Percentiles rank a stretch among this genome's conserved stretches.
Evolutionary conservation across 2,888 invertebrate genomes (phyloP).

Genomic region (Meta bourneti): DNA sequence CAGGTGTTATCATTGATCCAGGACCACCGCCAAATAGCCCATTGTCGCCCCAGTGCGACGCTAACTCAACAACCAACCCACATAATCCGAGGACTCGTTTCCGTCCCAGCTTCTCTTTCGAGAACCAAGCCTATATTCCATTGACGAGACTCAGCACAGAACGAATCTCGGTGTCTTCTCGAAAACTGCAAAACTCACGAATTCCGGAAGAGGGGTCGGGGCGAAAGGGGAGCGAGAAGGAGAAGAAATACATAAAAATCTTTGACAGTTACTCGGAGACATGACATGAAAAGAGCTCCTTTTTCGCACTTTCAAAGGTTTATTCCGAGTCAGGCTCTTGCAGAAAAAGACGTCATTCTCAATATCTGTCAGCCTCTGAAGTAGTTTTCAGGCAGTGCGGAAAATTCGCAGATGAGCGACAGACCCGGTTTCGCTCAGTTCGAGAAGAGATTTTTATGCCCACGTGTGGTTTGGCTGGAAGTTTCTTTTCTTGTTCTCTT

Average conservation of each 20-base stretch:
- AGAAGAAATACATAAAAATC: slow-evolving; percentile 64
- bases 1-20: too few species aligned
- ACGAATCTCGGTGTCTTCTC: slow-evolving; percentile 8
- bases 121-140: slow-evolving; percentile 27
- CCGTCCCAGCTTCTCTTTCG: not conserved
- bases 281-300: slow-evolving; percentile 71
- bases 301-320: slow-evolving; percentile 58
- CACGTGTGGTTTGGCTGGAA: slow-evolving; percentile 10
- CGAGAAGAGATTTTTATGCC: not conserved
- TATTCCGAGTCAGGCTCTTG: slow-evolving; percentile 51
- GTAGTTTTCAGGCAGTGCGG: slow-evolving; percentile 50
- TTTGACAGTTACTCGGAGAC: slow-evolving; percentile 74
- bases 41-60: too few species aligned
- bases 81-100: too few species aligned
- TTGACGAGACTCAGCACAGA: slow-evolving; percentile 35
- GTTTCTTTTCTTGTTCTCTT: slow-evolving; percentile 15
- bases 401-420: slow-evolving; percentile 45
- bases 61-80: too few species aligned
- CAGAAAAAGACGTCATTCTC: slow-evolving; percentile 63
- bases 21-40: too few species aligned
- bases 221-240: slow-evolving; percentile 1
- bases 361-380: slow-evolving; percentile 64
- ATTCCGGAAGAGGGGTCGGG: not conserved
- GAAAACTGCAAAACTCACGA: slow-evolving; percentile 49
- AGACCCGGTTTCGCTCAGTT: slow-evolving; percentile 26